Percentiles rank a stretch among this genome's conserved stretches.
Evolutionary conservation across 2,113 vertebrate species (phyloP).

Genomic region (Pelobates fuscus): DNA sequence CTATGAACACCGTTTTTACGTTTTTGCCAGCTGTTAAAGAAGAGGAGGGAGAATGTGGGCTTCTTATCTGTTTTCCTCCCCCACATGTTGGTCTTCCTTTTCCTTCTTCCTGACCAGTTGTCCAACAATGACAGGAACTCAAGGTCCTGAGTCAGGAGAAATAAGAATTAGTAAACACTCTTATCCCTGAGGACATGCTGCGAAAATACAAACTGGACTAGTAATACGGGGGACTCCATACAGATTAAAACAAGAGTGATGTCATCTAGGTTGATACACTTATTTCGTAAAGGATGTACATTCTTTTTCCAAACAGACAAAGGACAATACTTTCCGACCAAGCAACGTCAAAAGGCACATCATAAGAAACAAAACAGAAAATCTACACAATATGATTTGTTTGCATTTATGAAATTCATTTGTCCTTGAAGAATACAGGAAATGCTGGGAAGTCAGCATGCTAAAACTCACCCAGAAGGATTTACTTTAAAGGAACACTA

Average conservation of each 20-base stretch:
- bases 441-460: too few species aligned
- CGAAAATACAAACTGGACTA: slow-evolving; percentile 23
- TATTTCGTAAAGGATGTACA: not conserved
- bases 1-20: not conserved
- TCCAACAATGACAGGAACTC: slow-evolving; percentile 44
- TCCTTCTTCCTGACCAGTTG: slow-evolving; percentile 40
- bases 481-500: too few species aligned
- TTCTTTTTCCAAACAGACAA: too few species aligned
- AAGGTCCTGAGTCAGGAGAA: slow-evolving; percentile 45
- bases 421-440: too few species aligned
- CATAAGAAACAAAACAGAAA: too few species aligned
- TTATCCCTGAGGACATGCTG: slow-evolving; percentile 9
- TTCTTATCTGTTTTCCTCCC: slow-evolving; percentile 32
- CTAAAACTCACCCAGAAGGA: too few species aligned
- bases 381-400: too few species aligned
- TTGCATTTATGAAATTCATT: too few species aligned
- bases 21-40: slow-evolving; percentile 18
- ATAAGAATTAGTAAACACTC: slow-evolving; percentile 38
- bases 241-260: not conserved
- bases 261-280: slow-evolving; percentile 1
- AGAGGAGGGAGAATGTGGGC: not conserved
- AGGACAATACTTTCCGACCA: too few species aligned
- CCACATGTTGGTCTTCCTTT: slow-evolving; percentile 35
- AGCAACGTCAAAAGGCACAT: too few species aligned
- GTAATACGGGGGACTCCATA: not conserved